Conservation (phyloP, 1,140 invertebrate species). For the Drosophila tristis region DNA sequence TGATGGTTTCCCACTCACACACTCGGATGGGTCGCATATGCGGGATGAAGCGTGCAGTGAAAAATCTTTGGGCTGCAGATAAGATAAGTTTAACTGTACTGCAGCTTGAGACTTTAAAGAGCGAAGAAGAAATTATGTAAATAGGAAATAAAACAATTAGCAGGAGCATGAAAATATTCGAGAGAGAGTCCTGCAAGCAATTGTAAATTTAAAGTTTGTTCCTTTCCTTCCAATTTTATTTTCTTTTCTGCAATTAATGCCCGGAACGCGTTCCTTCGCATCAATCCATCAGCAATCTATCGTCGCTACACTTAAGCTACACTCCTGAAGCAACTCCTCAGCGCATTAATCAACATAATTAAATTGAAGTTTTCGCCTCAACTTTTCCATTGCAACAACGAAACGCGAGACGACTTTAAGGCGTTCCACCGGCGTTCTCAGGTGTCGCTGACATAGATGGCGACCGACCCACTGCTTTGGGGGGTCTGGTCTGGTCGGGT, state of each 20-base stretch:
- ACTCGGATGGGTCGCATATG: neutral
- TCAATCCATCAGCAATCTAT: neutral
- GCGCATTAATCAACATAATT: slow-evolving; percentile 37
- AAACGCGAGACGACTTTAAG: slow-evolving; percentile 23
- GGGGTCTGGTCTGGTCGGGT: slow-evolving; percentile 12
- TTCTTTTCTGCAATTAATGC: too few relatives aligned
- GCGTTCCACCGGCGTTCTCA: neutral
- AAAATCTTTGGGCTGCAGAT: neutral
- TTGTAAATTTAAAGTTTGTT: too few relatives aligned
- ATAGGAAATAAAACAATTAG: too few relatives aligned
- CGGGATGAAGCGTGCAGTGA: neutral
- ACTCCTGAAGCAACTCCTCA: too few relatives aligned
- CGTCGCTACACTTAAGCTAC: too few relatives aligned
- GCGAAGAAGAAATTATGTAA: too few relatives aligned
- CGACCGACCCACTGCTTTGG: neutral
- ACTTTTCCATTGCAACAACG: neutral
- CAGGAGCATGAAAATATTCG: too few relatives aligned
- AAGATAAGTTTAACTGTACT: neutral
- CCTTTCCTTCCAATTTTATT: too few relatives aligned
- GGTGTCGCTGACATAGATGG: slow-evolving; percentile 7
- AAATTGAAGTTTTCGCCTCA: slow-evolving; percentile 14
- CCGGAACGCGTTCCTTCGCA: too few relatives aligned
- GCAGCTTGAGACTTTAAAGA: too few relatives aligned
- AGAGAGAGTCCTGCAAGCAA: too few relatives aligned
- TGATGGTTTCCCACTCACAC: slow-evolving; percentile 9